Conservation (phyloP, 2,797 vertebrate species). For the Cottoperca gobio region DNA sequence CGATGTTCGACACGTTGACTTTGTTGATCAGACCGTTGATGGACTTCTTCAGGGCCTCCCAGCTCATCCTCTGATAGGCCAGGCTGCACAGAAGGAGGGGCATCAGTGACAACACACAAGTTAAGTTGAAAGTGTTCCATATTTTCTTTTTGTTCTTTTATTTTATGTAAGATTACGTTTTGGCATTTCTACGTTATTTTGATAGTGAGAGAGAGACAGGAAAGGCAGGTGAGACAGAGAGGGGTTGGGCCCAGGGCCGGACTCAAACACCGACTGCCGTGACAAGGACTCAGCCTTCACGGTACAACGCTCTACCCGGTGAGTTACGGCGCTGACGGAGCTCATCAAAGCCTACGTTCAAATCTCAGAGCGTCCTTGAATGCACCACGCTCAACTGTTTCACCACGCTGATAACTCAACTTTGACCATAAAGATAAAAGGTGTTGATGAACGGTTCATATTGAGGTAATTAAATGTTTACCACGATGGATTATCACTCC, state of each 20-base stretch:
- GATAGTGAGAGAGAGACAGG: no score
- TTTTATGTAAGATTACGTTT: no score
- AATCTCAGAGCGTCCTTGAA: background rate
- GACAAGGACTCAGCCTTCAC: no score
- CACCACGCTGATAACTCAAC: background rate
- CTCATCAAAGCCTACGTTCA: background rate
- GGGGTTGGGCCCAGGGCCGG: no score
- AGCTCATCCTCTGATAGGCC: slow-evolving; percentile 98
- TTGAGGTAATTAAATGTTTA: background rate
- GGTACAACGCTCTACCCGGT: no score
- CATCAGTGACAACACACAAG: background rate
- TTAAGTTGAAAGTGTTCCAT: no score
- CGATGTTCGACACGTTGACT: slow-evolving; percentile 98
- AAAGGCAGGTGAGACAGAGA: no score
- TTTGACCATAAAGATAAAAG: background rate
- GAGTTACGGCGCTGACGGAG: no score
- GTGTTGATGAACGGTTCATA: background rate
- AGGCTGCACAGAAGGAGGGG: slow-evolving; percentile 82
- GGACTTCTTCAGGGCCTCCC: slow-evolving; percentile 99
- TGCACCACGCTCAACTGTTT: background rate
- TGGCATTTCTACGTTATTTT: no score
- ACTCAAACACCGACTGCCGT: no score
- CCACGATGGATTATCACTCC: background rate
- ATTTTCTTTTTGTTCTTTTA: no score
- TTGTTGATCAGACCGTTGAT: slow-evolving; percentile 99